A percentile compares a stretch with the other conserved stretches of the same genome.
Conservation (phyloP, 2,888 invertebrate genomes). For the Podabrus alpinus region DNA sequence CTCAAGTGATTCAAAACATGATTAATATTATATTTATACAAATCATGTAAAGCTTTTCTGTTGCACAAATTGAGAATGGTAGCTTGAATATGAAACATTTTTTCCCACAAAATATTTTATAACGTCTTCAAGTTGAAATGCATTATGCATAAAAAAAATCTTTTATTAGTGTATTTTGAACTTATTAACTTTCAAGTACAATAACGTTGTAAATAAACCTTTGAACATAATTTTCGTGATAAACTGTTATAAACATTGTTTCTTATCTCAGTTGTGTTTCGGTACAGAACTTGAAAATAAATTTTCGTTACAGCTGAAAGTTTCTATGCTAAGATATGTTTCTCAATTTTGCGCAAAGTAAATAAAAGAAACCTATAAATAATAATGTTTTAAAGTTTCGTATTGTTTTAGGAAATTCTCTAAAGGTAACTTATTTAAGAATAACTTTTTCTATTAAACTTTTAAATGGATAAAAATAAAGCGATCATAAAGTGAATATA, state of each 20-base stretch:
- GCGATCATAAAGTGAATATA: background rate
- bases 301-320: background rate
- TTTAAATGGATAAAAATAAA: background rate
- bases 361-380: background rate
- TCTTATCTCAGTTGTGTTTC: background rate
- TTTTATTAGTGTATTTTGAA: background rate
- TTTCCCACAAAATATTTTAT: background rate
- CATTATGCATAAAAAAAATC: background rate
- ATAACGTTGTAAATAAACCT: background rate
- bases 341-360: background rate
- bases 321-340: background rate
- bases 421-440: background rate
- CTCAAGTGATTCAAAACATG: background rate
- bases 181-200: background rate
- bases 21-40: too few species aligned
- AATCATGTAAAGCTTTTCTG: background rate
- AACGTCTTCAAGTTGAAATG: background rate
- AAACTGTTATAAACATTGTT: background rate
- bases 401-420: background rate
- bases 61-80: background rate
- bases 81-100: background rate
- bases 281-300: background rate
- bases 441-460: background rate
- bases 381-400: background rate
- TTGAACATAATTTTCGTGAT: background rate